Base-by-base conservation (phyloP, 1,140 invertebrate genomes). In the Heterodera schachtii region DNA sequence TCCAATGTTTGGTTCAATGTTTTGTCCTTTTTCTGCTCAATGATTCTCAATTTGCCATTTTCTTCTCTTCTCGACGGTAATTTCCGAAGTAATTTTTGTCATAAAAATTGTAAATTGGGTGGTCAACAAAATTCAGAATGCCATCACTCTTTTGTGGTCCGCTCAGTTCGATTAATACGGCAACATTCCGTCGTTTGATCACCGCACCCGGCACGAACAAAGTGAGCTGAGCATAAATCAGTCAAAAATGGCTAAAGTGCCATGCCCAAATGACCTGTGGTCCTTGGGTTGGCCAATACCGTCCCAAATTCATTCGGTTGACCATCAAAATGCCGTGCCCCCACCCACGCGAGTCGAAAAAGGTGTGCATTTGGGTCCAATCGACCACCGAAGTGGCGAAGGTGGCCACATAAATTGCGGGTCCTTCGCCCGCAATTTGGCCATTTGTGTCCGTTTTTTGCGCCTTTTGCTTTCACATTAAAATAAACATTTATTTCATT, bases 241-340 rank as follows among this genome's bases (percentile, higher is more conserved):
- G 19, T 4, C 9, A 6, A n/a, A n/a, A 8, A 4, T 75, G 73
- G 5, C 3, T 31, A 8, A 71, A 13, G 21, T 80, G n/a, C n/a
- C n/a, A n/a, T n/a, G n/a, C n/a, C n/a, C 52, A 2, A 19, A 11
- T 60, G 57, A 84, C 83, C 77, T 84, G 83, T 44, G 83, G 83
- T 2, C 83, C 83, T 5, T 57, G 60, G 19, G 71, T 57, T 69
- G 83, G 75, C 83, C 83, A 84, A 70, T 84, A 84, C 57, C 83
- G 69, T 31, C 83, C 83, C 16, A 84, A 7, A 69, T 84, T 84
- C 69, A 81, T 71, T 8, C 70, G 66, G 64, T 84, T 84, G 44
- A 84, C 43, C 57, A 84, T n/a, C 31, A 84, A 13, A 49, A 74
- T 66, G 44, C 83, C 83, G 64, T 84, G 83, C 8, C 76, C 60